Conservation (phyloP, 1,140 invertebrate species). For the Megalopta genalis region DNA sequence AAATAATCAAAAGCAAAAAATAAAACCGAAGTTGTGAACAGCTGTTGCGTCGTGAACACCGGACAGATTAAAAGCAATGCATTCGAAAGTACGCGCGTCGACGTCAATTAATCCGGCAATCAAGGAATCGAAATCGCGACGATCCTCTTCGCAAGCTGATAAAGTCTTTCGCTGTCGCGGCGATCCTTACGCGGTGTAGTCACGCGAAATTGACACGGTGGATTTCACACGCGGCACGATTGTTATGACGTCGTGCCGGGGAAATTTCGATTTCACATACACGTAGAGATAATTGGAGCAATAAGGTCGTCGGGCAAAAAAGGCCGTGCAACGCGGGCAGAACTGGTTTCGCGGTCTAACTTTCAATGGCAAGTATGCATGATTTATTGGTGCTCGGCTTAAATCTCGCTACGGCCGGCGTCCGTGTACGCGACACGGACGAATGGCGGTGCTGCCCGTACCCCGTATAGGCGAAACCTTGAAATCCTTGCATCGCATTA, state of each 20-base stretch:
- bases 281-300: constrained; percentile 17
- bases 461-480: constrained; percentile 41
- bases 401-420: constrained; percentile 23
- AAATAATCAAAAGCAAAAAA: too few species aligned
- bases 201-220: too few species aligned
- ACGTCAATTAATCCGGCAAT: too few species aligned
- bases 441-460: constrained; percentile 28
- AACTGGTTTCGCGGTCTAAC: constrained; percentile 34
- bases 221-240: neutral
- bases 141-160: too few species aligned
- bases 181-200: too few species aligned
- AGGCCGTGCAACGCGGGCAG: neutral
- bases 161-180: too few species aligned
- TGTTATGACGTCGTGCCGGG: neutral
- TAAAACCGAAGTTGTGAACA: too few species aligned
- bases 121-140: too few species aligned
- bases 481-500: constrained; percentile 44
- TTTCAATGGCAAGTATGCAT: constrained; percentile 43
- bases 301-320: constrained; percentile 5
- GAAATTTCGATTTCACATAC: constrained; percentile 18
- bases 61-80: too few species aligned
- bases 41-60: too few species aligned
- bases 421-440: constrained; percentile 23
- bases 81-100: too few species aligned
- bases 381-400: constrained; percentile 36